Evolutionary conservation across 2,797 vertebrate species (phyloP), one percentile per base, ranked within the genome.

Genomic region (Halcyon chelicuti): DNA sequence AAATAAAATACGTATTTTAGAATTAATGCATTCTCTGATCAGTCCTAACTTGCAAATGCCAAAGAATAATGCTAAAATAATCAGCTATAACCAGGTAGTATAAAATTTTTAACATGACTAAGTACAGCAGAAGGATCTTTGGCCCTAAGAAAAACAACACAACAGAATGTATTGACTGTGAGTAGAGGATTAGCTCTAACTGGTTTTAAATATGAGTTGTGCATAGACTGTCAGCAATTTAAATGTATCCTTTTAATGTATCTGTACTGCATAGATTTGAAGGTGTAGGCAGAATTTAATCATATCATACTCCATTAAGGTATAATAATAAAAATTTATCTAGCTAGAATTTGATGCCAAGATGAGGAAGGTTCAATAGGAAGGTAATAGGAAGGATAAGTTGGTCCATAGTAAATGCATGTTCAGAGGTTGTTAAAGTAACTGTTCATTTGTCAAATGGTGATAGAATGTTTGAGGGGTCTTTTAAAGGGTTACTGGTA

Each of bases 231-330:
- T 39, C 39, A 82, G 51, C 47, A 67, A 29, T 83, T 63, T 37
- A 67, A 19, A 90, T 46, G 15, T 52, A 51, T n/a, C 33, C 33
- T 90, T 90, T 76, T 81, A 44, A 31, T 84, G 28, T 39, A 39
- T n/a, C 19, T 66, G 3, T 20, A 20, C 12, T 31, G 23, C 19
- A n/a, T 57, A 1, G 54, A 16, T 58, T 68, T 84, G 68, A 49
- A 72, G 14, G 21, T 39, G 10, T 33, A 75, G 65, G 65, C 66
- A 78, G 49, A 71, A 72, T 60, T 29, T 66, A 40, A 55, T 52
- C 6, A 18, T 19, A 12, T 7, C 2, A 1, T 1, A 1, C 12
- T 6, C 25, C 13, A 4, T 33, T 79, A 4, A 39, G 67, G 31
- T n/a, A 0, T 1, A 14, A 62, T 35, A 39, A 72, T 44, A 55